Evolutionary conservation across 2,888 invertebrate genomes (phyloP), one percentile per base, ranked within the genome.

Genomic region (Hypena proboscidalis): DNA sequence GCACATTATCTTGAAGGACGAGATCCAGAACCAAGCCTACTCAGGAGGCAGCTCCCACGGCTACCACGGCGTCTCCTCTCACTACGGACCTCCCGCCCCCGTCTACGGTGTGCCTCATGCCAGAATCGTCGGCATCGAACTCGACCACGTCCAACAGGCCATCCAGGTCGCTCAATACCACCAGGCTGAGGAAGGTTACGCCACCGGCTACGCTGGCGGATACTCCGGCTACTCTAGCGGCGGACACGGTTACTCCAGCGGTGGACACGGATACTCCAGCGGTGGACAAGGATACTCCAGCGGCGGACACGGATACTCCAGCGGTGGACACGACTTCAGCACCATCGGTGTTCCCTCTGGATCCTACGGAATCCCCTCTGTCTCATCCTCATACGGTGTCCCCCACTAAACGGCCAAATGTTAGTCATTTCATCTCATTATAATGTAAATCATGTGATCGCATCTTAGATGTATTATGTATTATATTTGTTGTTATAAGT

Each of bases 141-240:
- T 97, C 47, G 97, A 96, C 73, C 95, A 95, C 53, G 94, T 96
- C 70, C 95, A 96, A 74, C 96, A 96, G 73, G 96, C 95, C 55
- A 95, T 97, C 82, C 96, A 97, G 81, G 96, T 97, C 20, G 97
- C 97, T 15, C 96, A 97, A 77, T 96, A 95, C 92, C 94, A 95
- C 75, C 95, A 96, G 80, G 92, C 94, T 54, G 92, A 93, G 46
- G 92, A 94, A 56, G 92, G 92, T 47, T 77, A 88, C 72, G 69
- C 80, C 8, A 51, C 70, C 26, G 83, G 82, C 6, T 77, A 77
- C 56, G 83, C 85, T 67, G 90, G 61, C 83, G 77, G 74, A 10
- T 81, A 71, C 65, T 59, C 72, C 76, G 83, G 40, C 64, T 58
- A 60, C 54, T 58, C 63, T 14, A 45, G 58, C 37, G 54, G 77